Percentiles rank a stretch among this genome's conserved stretches.
phyloP scores from a whole-genome alignment of 2,888 invertebrate genomes.

The Hemistola chrysoprasaria region DNA sequence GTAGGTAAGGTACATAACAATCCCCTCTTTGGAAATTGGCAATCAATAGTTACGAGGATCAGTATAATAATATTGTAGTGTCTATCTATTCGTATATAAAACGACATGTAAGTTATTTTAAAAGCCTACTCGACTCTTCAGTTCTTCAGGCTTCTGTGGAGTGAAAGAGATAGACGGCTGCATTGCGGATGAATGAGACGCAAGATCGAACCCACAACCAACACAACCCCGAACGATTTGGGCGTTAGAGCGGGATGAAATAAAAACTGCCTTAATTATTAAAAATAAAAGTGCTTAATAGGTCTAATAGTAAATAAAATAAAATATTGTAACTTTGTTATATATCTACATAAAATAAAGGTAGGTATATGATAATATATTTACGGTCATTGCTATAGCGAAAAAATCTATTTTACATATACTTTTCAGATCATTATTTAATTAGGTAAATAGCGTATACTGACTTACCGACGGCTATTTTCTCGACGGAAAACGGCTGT shows the following conservation, averaged over 20 bases:
- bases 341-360: too few relatives aligned
- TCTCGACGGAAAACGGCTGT: constrained; percentile 68
- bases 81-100: background rate
- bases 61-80: constrained; percentile 7
- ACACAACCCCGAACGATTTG: constrained; percentile 33
- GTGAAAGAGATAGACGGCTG: constrained; percentile 34
- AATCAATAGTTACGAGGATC: constrained; percentile 12
- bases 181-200: constrained; percentile 52
- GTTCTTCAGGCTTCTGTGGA: constrained; percentile 17
- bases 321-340: constrained; percentile 5
- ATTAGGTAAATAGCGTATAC: constrained; percentile 4
- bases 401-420: background rate
- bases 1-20: too few relatives aligned
- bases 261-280: constrained; percentile 37
- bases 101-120: constrained; percentile 19
- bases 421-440: background rate
- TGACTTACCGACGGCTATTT: constrained; percentile 76
- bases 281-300: too few relatives aligned
- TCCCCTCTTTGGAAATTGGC: constrained; percentile 11
- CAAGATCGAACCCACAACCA: constrained; percentile 42
- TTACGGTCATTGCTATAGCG: too few relatives aligned
- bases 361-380: too few relatives aligned
- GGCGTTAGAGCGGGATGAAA: constrained; percentile 46
- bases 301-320: constrained; percentile 15
- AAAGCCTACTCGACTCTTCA: constrained; percentile 16